Evolutionary conservation across 2,797 vertebrate genomes (phyloP).

Genomic region (Meriones psammophilus): DNA sequence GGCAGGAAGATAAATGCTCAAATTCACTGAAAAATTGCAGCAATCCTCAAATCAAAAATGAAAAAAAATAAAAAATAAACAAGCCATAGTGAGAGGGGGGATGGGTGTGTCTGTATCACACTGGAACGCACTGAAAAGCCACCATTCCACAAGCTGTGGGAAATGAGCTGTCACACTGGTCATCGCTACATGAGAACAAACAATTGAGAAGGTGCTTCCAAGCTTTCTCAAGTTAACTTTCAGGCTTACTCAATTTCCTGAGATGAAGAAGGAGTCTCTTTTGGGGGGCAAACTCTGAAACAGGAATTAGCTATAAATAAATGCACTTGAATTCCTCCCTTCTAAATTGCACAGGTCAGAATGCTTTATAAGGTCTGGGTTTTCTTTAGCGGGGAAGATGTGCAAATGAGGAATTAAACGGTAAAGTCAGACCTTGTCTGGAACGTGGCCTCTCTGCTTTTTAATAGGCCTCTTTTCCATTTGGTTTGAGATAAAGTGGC

Average conservation of each 20-base stretch:
- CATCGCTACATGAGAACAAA: neutral
- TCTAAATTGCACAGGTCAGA: slow-evolving; percentile 73
- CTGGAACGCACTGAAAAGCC: neutral
- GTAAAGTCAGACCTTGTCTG: slow-evolving; percentile 72
- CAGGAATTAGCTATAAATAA: slow-evolving; percentile 68
- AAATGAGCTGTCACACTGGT: neutral
- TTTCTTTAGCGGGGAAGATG: slow-evolving; percentile 72
- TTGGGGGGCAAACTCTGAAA: slow-evolving; percentile 26
- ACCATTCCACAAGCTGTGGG: neutral
- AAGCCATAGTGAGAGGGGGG: neutral
- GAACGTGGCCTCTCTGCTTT: slow-evolving; percentile 67
- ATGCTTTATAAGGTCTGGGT: slow-evolving; percentile 59
- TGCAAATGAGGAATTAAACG: slow-evolving; percentile 80
- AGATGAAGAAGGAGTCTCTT: neutral
- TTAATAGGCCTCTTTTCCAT: slow-evolving; percentile 78
- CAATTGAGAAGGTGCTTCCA: neutral
- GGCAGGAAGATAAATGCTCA: neutral
- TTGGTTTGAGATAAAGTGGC: slow-evolving; percentile 76
- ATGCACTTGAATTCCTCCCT: slow-evolving; percentile 33
- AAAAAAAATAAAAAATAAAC: neutral
- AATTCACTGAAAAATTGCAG: neutral
- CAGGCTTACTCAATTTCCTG: slow-evolving; percentile 32
- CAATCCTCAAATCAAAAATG: neutral
- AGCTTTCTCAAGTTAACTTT: neutral
- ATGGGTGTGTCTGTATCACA: neutral